Conservation (phyloP, 2,113 vertebrate genomes). For the Sinosuthora webbiana region DNA sequence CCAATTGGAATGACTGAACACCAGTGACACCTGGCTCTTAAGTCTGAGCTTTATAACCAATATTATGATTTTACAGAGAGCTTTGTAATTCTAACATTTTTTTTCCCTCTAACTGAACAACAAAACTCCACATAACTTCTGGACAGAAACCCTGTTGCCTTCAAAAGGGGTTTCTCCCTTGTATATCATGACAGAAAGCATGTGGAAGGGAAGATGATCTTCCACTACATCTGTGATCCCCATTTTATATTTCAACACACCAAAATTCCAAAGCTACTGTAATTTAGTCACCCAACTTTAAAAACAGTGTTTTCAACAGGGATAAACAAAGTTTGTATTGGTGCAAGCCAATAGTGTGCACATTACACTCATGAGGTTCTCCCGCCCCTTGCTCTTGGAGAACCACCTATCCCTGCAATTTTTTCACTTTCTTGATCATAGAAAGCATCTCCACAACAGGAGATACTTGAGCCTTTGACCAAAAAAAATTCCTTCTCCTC, state of each 20-base stretch:
- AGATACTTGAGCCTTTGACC: not conserved
- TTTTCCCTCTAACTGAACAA: fast-evolving
- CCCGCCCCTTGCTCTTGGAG: not conserved
- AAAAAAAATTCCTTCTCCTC: not conserved
- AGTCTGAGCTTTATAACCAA: not conserved
- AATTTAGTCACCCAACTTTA: not conserved
- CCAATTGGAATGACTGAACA: not conserved
- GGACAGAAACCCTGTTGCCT: not conserved
- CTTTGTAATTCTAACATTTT: not conserved
- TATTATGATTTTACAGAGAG: not conserved
- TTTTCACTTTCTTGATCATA: not conserved
- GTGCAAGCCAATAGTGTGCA: fast-evolving
- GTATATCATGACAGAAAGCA: not conserved
- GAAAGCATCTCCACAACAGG: fast-evolving
- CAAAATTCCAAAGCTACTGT: not conserved
- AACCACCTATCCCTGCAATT: not conserved
- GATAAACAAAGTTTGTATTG: not conserved
- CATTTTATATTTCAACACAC: not conserved
- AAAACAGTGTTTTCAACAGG: not conserved
- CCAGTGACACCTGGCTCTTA: not conserved
- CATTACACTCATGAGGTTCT: not conserved
- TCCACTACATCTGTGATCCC: not conserved
- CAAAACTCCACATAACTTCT: not conserved
- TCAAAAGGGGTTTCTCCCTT: not conserved
- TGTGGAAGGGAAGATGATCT: not conserved